These are phyloP conservation scores for Nemurella pictetii DNA, from an alignment of 2,888 invertebrate genomes.

Conservation along the genomic window DNA sequence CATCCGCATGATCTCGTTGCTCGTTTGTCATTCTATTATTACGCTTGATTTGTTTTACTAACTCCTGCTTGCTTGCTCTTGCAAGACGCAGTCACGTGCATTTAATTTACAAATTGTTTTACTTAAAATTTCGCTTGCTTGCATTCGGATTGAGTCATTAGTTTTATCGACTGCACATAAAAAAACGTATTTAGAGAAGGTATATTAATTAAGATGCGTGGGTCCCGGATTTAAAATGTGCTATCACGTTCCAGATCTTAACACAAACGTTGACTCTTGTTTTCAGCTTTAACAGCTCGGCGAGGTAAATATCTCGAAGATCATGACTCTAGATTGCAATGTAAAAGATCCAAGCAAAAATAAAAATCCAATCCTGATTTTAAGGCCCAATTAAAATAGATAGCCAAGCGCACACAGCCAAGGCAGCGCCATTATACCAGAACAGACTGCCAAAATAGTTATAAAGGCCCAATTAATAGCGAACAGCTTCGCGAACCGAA, in stretches of 20 bases:
- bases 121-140: neutral
- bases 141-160: neutral
- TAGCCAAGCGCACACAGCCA: neutral
- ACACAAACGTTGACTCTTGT: neutral
- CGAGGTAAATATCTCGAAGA: neutral
- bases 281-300: neutral
- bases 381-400: neutral
- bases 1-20: neutral
- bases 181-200: neutral
- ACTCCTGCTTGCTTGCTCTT: neutral
- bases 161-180: neutral
- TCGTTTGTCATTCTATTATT: neutral
- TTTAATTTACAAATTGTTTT: neutral
- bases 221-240: neutral
- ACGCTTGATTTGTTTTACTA: neutral
- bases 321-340: neutral
- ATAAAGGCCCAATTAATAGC: neutral
- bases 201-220: neutral
- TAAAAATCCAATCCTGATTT: neutral
- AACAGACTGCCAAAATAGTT: neutral
- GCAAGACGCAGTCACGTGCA: neutral
- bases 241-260: neutral
- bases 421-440: neutral
- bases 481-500: neutral
- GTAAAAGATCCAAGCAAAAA: neutral